These are phyloP conservation scores for Erythrocercus mccallii DNA, from an alignment of 2,113 vertebrate species.

Conservation along the genomic window DNA sequence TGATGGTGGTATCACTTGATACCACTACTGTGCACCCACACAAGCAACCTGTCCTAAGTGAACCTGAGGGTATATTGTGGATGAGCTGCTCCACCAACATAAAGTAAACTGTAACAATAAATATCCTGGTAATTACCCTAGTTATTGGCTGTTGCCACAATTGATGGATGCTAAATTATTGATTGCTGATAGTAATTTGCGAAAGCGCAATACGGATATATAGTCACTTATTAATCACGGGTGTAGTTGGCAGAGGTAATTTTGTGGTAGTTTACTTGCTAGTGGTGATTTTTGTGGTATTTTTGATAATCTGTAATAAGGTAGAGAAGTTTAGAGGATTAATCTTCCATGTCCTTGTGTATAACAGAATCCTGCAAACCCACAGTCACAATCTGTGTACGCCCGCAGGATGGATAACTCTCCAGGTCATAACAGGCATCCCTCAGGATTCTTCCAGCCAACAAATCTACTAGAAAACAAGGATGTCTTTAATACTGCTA, in stretches of 20 bases:
- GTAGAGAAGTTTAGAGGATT: neutral
- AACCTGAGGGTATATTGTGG: neutral
- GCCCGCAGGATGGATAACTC: neutral
- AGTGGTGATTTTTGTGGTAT: neutral
- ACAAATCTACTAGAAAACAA: neutral
- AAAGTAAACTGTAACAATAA: neutral
- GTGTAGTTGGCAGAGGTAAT: neutral
- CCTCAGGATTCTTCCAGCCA: neutral
- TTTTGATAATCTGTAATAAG: neutral
- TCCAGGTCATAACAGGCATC: neutral
- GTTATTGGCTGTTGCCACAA: neutral
- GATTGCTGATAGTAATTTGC: neutral
- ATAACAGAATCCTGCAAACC: neutral
- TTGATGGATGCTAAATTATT: neutral
- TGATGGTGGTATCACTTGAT: neutral
- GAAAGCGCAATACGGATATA: neutral
- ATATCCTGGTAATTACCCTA: neutral
- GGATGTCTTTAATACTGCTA: neutral
- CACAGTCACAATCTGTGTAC: rapidly evolving
- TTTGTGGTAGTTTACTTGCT: neutral
- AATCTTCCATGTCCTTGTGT: neutral
- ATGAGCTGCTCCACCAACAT: neutral
- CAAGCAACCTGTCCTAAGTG: neutral
- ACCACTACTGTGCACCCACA: neutral
- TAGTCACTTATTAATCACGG: neutral